Evolutionary conservation across 1,140 invertebrate genomes (phyloP).

Genomic region (Orius insidiosus): DNA sequence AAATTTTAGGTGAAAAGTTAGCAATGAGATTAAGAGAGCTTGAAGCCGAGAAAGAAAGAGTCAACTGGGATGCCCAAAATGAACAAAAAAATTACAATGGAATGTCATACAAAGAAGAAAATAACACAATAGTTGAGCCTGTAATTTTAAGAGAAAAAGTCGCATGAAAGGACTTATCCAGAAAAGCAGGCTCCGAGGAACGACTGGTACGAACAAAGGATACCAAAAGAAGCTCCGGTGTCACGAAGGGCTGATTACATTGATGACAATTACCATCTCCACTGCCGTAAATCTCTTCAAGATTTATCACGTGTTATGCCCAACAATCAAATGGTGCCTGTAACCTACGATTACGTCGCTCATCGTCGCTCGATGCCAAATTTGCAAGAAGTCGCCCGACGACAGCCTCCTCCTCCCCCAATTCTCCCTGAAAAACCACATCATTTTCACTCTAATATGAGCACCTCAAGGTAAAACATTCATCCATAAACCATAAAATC

Average conservation of each 20-base stretch:
- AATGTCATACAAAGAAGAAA: too few relatives aligned
- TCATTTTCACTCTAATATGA: neutral
- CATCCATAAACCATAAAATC: constrained; percentile 1
- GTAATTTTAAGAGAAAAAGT: too few relatives aligned
- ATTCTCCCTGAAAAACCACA: constrained; percentile 24
- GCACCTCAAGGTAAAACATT: neutral
- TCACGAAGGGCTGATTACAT: too few relatives aligned
- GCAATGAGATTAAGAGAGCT: constrained; percentile 33
- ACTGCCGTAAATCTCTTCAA: constrained; percentile 9
- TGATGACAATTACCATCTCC: neutral
- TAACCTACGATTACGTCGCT: constrained; percentile 17
- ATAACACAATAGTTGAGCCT: too few relatives aligned
- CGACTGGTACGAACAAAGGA: too few relatives aligned
- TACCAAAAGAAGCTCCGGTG: too few relatives aligned
- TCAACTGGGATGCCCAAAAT: constrained; percentile 27
- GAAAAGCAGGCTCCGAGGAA: too few relatives aligned
- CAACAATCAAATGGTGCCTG: constrained; percentile 2
- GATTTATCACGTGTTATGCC: neutral
- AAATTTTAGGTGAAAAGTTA: constrained; percentile 29
- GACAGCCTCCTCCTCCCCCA: constrained; percentile 16
- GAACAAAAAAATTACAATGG: neutral
- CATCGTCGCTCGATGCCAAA: constrained; percentile 53
- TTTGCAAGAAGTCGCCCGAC: constrained; percentile 29
- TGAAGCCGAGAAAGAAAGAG: constrained; percentile 33
- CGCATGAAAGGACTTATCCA: too few relatives aligned